Evolutionary conservation across 2,797 vertebrate genomes (phyloP).

Genomic region (Takifugu ocellatus): DNA sequence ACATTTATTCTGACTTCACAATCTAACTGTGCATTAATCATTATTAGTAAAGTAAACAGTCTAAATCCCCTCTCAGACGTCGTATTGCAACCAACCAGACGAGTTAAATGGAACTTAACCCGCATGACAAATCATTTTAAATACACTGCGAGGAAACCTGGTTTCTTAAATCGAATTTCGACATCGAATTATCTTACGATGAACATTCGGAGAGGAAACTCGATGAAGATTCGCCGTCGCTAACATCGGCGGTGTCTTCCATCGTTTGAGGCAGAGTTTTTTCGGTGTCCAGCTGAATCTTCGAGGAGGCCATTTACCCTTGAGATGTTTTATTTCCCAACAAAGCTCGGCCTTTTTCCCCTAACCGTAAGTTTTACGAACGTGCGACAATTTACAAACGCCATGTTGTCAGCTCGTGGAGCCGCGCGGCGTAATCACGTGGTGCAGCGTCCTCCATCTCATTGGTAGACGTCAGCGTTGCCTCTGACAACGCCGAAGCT

Average conservation of each 20-base stretch:
- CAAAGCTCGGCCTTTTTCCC: background rate
- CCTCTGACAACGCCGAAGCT: conserved; percentile 70
- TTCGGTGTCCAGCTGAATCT: background rate
- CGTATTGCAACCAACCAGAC: too few species aligned
- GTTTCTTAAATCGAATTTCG: background rate
- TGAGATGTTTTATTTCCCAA: accelerated
- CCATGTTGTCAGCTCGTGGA: conserved; percentile 59
- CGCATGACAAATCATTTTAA: too few species aligned
- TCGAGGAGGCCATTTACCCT: conserved; percentile 40
- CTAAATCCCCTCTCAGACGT: too few species aligned
- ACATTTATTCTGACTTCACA: too few species aligned
- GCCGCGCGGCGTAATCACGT: conserved; percentile 41
- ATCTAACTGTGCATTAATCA: too few species aligned
- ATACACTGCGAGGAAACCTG: too few species aligned
- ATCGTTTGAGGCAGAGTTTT: background rate
- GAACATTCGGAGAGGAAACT: conserved; percentile 64
- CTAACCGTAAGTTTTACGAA: background rate
- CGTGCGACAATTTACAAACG: conserved; percentile 9
- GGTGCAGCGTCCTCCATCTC: conserved; percentile 4
- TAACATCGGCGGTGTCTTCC: conserved; percentile 11
- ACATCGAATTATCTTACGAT: conserved; percentile 65
- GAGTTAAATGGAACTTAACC: too few species aligned
- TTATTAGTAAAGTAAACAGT: too few species aligned
- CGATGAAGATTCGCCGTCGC: conserved; percentile 53
- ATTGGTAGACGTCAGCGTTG: conserved; percentile 66